Conservation (phyloP, 2,797 vertebrate species). For the Acanthurus leucopareius region DNA sequence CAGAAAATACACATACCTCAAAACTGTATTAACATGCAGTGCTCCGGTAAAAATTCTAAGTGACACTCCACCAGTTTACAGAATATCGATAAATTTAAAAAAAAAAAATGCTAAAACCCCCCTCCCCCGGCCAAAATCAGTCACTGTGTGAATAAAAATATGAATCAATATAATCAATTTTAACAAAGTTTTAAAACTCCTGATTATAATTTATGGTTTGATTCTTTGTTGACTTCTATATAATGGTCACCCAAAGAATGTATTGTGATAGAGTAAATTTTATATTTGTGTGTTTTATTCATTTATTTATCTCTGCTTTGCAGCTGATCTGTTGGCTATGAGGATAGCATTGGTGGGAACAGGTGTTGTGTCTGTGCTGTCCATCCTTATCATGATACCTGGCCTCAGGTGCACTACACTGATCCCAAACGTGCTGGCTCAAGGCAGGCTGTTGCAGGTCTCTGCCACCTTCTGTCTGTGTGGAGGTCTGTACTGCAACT, state of each 20-base stretch:
- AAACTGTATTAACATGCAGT: too few species aligned
- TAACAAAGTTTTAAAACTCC: too few species aligned
- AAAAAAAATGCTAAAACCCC: too few species aligned
- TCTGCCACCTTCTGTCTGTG: constrained; percentile 64
- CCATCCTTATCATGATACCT: constrained; percentile 31
- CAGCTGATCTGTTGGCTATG: constrained; percentile 32
- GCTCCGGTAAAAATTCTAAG: too few species aligned
- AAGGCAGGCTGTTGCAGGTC: constrained; percentile 35
- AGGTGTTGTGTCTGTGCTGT: constrained; percentile 4
- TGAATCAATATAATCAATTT: too few species aligned
- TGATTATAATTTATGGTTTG: background rate
- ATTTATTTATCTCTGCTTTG: background rate
- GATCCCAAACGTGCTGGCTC: background rate
- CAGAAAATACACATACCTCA: too few species aligned
- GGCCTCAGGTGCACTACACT: constrained; percentile 24
- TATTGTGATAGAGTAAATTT: background rate
- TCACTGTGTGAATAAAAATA: too few species aligned
- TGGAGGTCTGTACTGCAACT: constrained; percentile 48
- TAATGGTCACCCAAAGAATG: background rate
- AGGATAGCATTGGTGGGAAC: constrained; percentile 23
- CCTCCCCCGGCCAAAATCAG: too few species aligned
- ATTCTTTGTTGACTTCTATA: background rate
- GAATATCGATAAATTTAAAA: too few species aligned
- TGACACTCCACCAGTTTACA: too few species aligned
- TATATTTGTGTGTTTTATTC: background rate